These are phyloP conservation scores for Rotaria macrura DNA, from an alignment of 2,888 invertebrate genomes.

Conservation along the genomic window DNA sequence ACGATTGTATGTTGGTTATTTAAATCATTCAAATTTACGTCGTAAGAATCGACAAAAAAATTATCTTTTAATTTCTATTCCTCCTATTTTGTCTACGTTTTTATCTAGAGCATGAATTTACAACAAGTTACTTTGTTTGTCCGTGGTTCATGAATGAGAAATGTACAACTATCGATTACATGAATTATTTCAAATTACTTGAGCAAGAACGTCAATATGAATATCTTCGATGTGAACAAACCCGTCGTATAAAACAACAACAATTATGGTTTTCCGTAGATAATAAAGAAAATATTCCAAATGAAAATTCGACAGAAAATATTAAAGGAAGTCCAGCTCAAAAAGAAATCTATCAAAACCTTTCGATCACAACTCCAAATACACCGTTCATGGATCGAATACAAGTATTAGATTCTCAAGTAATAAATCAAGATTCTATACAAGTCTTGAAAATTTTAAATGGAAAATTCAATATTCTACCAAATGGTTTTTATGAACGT, in stretches of 20 bases:
- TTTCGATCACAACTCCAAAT: not conserved
- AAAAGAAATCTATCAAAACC: not conserved
- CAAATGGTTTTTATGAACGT: not conserved
- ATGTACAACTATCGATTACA: not conserved
- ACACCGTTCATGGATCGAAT: not conserved
- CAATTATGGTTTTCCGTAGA: not conserved
- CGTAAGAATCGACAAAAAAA: not conserved
- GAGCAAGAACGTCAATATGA: not conserved
- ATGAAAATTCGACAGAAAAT: not conserved
- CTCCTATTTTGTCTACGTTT: not conserved
- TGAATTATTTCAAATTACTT: not conserved
- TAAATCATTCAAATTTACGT: not conserved
- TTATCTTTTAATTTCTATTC: not conserved
- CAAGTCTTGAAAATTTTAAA: not conserved
- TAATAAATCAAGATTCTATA: not conserved
- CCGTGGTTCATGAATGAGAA: not conserved
- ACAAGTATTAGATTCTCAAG: not conserved
- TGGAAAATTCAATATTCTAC: not conserved
- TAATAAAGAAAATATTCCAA: not conserved
- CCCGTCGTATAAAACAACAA: not conserved
- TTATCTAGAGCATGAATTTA: not conserved
- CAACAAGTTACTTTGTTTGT: not conserved
- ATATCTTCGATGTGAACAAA: not conserved
- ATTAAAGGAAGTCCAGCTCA: not conserved
- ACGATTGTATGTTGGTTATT: not conserved